Percentiles rank a stretch among this genome's conserved stretches.
Evolutionary conservation across 2,888 invertebrate species (phyloP).

Genomic region (Drosophila ustulata): DNA sequence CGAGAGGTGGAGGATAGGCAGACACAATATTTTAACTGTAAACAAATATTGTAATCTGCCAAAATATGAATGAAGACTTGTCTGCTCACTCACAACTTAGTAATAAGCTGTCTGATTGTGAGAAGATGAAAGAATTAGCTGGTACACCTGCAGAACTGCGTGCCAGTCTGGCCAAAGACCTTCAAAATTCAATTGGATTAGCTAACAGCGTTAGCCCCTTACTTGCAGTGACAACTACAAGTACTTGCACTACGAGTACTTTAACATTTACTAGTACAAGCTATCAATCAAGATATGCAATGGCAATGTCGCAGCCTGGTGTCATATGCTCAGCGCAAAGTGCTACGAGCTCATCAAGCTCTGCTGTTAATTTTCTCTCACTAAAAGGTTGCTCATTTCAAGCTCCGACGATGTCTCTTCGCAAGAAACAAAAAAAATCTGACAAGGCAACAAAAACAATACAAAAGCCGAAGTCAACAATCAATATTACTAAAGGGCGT

Average conservation of each 20-base stretch:
- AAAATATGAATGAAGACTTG: no score
- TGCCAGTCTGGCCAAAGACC: constrained; percentile 1
- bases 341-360: no score
- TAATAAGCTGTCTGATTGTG: constrained; percentile 2
- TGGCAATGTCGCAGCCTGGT: background rate
- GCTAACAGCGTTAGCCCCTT: constrained; percentile 1
- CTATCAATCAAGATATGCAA: constrained; percentile 7
- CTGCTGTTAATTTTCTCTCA: no score
- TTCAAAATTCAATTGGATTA: background rate
- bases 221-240: constrained; percentile 3
- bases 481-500: background rate
- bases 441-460: background rate
- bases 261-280: constrained; percentile 6
- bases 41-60: no score
- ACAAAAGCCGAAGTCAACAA: background rate
- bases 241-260: constrained; percentile 5
- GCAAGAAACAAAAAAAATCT: constrained; percentile 7
- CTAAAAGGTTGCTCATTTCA: no score
- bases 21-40: no score
- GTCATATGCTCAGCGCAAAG: constrained; percentile 7
- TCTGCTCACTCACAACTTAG: no score
- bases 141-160: constrained; percentile 4
- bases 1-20: no score
- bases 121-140: constrained; percentile 10
- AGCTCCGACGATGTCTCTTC: no score